These are phyloP conservation scores for Lacanobia oleracea DNA, from an alignment of 2,888 invertebrate species.

Conservation along the genomic window DNA sequence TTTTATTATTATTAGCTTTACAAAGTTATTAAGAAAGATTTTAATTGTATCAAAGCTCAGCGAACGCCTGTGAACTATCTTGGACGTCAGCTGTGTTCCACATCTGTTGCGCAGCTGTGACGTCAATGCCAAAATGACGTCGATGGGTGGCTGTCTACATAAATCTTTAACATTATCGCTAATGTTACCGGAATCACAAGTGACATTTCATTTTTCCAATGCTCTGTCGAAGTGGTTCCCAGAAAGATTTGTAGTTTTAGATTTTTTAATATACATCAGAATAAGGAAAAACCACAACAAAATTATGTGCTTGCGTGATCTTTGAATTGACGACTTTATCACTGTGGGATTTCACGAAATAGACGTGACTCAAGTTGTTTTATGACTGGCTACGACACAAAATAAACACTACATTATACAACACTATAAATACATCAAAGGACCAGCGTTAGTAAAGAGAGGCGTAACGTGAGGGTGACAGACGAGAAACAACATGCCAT, in stretches of 20 bases:
- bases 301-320: not conserved
- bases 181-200: not conserved
- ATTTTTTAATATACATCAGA: not conserved
- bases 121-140: constrained; percentile 31
- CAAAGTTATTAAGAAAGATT: constrained; percentile 4
- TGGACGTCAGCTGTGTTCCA: constrained; percentile 9
- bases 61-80: not conserved
- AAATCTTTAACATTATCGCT: not conserved
- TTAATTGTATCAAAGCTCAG: not conserved
- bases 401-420: not conserved
- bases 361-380: constrained; percentile 12
- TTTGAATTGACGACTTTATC: not conserved
- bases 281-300: constrained; percentile 5
- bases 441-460: not conserved
- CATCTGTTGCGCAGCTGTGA: constrained; percentile 34
- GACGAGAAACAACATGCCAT: constrained; percentile 51
- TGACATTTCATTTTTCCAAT: not conserved
- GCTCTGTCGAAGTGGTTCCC: not conserved
- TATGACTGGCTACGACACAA: not conserved
- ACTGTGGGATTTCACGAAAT: not conserved
- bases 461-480: constrained; percentile 36
- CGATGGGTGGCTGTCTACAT: not conserved
- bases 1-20: not conserved
- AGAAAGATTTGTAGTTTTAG: not conserved
- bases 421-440: not conserved